phyloP scores from a whole-genome alignment of 2,113 vertebrate species.

The Morone chrysops region DNA sequence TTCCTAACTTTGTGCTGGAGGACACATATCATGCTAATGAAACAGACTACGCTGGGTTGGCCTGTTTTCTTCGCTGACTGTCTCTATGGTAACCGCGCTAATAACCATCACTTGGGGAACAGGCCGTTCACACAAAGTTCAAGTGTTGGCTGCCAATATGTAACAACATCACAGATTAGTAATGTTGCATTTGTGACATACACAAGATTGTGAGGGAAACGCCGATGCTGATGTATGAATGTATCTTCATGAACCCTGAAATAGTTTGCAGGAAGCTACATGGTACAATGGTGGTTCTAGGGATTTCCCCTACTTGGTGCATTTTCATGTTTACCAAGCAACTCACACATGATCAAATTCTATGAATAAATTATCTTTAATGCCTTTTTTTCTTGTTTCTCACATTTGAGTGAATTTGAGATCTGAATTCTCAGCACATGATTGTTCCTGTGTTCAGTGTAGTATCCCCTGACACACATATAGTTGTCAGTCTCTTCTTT shows the following conservation, averaged over 20 bases:
- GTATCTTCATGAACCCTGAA: neutral
- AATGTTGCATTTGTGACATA: neutral
- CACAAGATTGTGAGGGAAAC: neutral
- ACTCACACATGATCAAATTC: neutral
- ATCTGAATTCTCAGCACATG: neutral
- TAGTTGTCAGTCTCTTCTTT: neutral
- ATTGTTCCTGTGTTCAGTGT: neutral
- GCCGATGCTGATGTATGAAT: neutral
- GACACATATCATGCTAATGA: slow-evolving; percentile 56
- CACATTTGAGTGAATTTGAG: neutral
- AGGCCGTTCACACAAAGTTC: slow-evolving; percentile 22
- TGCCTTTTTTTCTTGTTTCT: neutral
- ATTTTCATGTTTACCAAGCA: neutral
- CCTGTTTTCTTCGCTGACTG: neutral
- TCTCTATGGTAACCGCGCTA: slow-evolving; percentile 47
- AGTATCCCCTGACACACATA: slow-evolving; percentile 1
- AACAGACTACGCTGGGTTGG: neutral
- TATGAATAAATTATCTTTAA: neutral
- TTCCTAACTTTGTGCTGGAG: slow-evolving; percentile 40
- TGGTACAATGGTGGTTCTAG: neutral
- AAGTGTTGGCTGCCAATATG: slow-evolving; percentile 12
- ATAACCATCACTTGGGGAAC: slow-evolving; percentile 23
- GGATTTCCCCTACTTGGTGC: slow-evolving; percentile 5
- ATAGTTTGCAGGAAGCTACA: neutral
- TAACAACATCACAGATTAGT: neutral